phyloP scores from a whole-genome alignment of 2,113 vertebrate species.

The Cynocephalus volans region DNA sequence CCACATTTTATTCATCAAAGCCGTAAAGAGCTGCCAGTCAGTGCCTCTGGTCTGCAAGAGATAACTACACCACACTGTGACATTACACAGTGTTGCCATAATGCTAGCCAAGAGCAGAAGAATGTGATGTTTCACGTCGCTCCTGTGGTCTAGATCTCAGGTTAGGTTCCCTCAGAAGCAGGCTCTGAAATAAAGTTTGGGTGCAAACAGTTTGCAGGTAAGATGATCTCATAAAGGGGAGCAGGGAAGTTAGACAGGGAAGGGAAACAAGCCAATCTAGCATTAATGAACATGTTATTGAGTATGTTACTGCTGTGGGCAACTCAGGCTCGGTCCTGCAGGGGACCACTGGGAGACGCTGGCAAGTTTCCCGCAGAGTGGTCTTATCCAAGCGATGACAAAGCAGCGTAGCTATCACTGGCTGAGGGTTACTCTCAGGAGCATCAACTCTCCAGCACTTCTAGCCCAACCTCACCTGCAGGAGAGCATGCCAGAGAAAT shows the following conservation, averaged over 20 bases:
- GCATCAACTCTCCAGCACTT: not conserved
- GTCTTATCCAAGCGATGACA: not conserved
- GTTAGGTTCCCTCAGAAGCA: not conserved
- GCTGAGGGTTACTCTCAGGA: not conserved
- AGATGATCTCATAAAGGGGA: not conserved
- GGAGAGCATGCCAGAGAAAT: not conserved
- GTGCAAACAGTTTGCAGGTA: not conserved
- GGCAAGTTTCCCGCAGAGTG: fast-evolving
- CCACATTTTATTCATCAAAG: slow-evolving; percentile 75
- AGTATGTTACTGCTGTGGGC: not conserved
- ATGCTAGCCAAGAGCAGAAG: slow-evolving; percentile 35
- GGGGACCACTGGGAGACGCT: not conserved
- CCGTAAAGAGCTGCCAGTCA: slow-evolving; percentile 42
- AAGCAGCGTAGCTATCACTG: not conserved
- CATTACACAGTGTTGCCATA: not conserved
- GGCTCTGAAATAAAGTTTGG: not conserved
- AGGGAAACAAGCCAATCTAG: not conserved
- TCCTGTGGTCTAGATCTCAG: not conserved
- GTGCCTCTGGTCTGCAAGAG: not conserved
- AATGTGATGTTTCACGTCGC: not conserved
- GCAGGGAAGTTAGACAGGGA: not conserved
- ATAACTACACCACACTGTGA: not conserved
- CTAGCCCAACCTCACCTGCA: not conserved
- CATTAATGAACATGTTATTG: not conserved
- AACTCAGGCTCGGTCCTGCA: not conserved